These are phyloP conservation scores for Heterotilapia buettikoferi DNA, from an alignment of 2,113 vertebrate species.

Conservation along the genomic window DNA sequence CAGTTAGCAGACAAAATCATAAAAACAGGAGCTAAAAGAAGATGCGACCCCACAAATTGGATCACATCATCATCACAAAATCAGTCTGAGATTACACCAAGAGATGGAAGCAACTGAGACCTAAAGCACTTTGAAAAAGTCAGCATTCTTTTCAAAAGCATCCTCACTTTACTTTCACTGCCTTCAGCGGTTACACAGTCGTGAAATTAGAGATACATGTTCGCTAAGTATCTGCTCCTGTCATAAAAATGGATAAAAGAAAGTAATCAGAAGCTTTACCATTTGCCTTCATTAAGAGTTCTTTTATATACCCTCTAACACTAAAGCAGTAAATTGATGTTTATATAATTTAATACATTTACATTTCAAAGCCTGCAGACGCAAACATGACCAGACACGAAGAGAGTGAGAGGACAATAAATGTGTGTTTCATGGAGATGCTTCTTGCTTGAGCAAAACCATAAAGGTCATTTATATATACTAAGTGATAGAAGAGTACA, in stretches of 20 bases:
- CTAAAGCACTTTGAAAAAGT: not conserved
- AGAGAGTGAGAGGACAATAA: not conserved
- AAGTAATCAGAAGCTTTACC: not conserved
- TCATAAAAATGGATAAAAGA: not conserved
- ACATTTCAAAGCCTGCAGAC: not conserved
- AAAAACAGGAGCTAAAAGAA: not conserved
- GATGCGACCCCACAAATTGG: not conserved
- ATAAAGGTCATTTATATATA: not conserved
- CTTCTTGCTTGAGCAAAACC: not conserved
- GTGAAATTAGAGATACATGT: not conserved
- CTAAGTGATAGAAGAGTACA: not conserved
- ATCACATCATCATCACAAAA: not conserved
- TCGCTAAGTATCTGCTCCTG: not conserved
- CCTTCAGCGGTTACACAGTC: accelerated
- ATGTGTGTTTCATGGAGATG: not conserved
- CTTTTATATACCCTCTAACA: not conserved
- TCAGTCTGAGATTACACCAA: not conserved
- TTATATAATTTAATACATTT: not conserved
- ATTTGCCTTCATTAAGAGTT: not conserved
- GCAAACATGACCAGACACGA: not conserved
- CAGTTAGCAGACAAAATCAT: not conserved
- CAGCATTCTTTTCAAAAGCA: not conserved
- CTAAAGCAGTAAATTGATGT: not conserved
- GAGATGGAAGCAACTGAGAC: not conserved
- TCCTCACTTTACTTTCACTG: not conserved